These are phyloP conservation scores for Promerops cafer DNA, from an alignment of 2,113 vertebrate species.

Conservation along the genomic window DNA sequence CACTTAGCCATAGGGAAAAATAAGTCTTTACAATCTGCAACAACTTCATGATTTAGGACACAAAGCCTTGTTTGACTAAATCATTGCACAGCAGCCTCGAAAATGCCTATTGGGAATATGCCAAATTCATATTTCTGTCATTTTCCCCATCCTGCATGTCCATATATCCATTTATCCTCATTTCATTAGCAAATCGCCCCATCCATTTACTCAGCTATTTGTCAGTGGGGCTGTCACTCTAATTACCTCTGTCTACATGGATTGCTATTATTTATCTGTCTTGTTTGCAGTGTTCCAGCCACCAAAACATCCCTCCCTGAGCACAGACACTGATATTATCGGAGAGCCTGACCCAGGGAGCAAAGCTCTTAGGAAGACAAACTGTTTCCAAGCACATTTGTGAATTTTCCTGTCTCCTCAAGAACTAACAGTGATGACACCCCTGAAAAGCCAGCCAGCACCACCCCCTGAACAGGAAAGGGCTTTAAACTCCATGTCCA, in stretches of 20 bases:
- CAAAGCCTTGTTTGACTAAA: background rate
- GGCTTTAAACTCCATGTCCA: background rate
- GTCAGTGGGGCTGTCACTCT: conserved; percentile 22
- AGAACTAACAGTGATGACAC: fast-evolving
- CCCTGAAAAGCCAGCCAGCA: background rate
- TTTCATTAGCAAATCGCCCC: background rate
- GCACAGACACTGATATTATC: background rate
- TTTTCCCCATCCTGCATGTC: background rate
- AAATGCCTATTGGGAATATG: background rate
- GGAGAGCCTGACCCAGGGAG: background rate
- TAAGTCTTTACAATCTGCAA: background rate
- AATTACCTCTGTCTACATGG: background rate
- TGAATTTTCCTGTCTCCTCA: background rate
- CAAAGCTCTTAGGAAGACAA: background rate
- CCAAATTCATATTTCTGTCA: conserved; percentile 20
- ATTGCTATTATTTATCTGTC: conserved; percentile 29
- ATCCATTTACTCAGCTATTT: background rate
- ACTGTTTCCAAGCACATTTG: background rate
- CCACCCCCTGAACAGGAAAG: background rate
- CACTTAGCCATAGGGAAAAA: background rate
- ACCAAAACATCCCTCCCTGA: background rate
- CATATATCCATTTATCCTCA: background rate
- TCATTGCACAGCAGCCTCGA: background rate
- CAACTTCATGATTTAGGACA: background rate
- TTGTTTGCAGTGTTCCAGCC: background rate